Conservation (phyloP, 2,888 invertebrate species). For the Drosophila phalerata region DNA sequence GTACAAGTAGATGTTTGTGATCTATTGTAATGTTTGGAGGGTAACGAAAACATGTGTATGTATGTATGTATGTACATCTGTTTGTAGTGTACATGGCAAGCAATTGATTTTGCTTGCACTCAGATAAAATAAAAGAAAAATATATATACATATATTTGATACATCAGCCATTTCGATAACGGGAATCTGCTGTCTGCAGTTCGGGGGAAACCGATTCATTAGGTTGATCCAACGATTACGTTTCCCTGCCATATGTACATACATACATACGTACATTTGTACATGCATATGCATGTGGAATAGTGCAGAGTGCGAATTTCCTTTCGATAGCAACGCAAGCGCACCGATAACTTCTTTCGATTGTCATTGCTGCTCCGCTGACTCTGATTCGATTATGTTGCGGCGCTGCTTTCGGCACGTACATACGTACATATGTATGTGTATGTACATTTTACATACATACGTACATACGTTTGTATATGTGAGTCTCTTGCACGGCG, state of each 20-base stretch:
- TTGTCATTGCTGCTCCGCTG: slow-evolving; percentile 52
- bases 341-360: slow-evolving; percentile 60
- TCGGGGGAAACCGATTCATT: slow-evolving; percentile 15
- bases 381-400: slow-evolving; percentile 62
- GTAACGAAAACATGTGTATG: slow-evolving; percentile 39
- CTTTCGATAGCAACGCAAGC: slow-evolving; percentile 59
- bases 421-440: slow-evolving; percentile 27
- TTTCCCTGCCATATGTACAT: slow-evolving; percentile 15
- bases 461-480: slow-evolving; percentile 10
- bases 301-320: slow-evolving; percentile 57
- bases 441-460: slow-evolving; percentile 13
- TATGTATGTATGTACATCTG: slow-evolving; percentile 15
- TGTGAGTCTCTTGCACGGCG: slow-evolving; percentile 57
- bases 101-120: slow-evolving; percentile 48
- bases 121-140: slow-evolving; percentile 28
- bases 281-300: slow-evolving; percentile 13
- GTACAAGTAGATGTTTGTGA: slow-evolving; percentile 15
- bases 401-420: slow-evolving; percentile 56
- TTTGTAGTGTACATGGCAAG: slow-evolving; percentile 33
- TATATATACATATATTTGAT: slow-evolving; percentile 26
- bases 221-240: slow-evolving; percentile 20
- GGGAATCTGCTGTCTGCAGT: slow-evolving; percentile 8
- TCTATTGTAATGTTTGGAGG: slow-evolving; percentile 38
- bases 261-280: slow-evolving; percentile 6
- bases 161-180: slow-evolving; percentile 30